Base-by-base conservation (phyloP, 2,888 invertebrate species). In the Epirrhoe alternata region DNA sequence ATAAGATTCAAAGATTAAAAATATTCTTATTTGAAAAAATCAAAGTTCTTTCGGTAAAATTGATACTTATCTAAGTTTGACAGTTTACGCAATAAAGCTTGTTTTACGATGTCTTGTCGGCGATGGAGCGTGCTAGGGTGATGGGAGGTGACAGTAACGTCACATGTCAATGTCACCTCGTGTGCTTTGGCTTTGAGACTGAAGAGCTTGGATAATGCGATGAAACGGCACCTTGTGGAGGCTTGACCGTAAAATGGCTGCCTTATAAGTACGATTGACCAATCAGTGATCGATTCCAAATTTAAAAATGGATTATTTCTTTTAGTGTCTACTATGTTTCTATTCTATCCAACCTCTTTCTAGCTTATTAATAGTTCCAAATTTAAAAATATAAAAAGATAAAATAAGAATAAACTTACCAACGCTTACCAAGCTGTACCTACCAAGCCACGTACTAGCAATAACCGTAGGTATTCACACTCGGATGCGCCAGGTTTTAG, bases 401-500 rank as follows among this genome's bases (percentile, higher is more conserved):
- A 24, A 24, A 24, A 24, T 24, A 24, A 24, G 24, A 24, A 24
- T 24, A 3, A 24, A 24, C 24, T 24, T 24, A 24, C 24, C 3
- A 24, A n/a, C n/a, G 24, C 24, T 24, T 24, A 24, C 12, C 51
- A 59, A 59, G 42, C 10, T 64, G 66, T 67, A 51, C 60, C 62
- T 53, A 68, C 71, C 66, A 67, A 64, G 67, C 68, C 70, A 74
- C 75, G 74, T 72, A 66, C 61, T 42, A 56, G 63, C 73, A 70
- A 75, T 76, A 77, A 77, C 72, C 60, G 75, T 71, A 74, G 74
- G 64, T 62, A 68, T 64, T 66, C 14, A 12, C 16, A 57, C 47
- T 6, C 47, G 57, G 30, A 51, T 64, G 69, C 77, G 76, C 77
- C 77, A 74, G 86, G 88, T 90, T 90, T 90, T 90, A 90, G 84